Base-by-base conservation (phyloP, 1,140 invertebrate species). In the Drosophila lowei region DNA sequence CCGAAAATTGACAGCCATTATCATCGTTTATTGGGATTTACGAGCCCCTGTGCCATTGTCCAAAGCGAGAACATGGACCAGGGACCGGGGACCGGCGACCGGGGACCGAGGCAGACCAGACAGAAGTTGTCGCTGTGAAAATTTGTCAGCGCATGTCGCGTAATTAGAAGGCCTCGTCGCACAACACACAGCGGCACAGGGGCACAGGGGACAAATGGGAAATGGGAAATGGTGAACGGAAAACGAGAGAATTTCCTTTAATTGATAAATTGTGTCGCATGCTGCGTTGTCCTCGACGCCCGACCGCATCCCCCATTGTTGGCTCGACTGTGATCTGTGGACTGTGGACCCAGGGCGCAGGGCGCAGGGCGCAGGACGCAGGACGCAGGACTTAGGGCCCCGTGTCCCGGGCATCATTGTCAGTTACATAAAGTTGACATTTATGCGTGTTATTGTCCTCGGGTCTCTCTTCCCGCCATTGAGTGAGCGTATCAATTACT, bases 401-500 rank as follows among this genome's bases (percentile, higher is more conserved):
- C 41, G 4, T 34, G 6, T 6, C 9, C 57, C 56, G 11, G 62
- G 28, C 15, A 47, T 11, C 62, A 72, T 73, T 77, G 74, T 68
- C 79, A 84, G 79, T 84, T 75, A 74, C 79, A 74, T 76, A 73
- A 84, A 84, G 76, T 84, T 84, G 79, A 85, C 80, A 84, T 84
- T 84, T 76, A 79, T 84, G 72, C 76, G 74, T 74, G 71, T 84
- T 71, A 74, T 84, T 83, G 79, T 64, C 62, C 21, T 28, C 34
- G 11, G 34, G 11, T 38, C 34, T 38, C 42, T 42, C 41, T 46
- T 34, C 25, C 28, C 43, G 6, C 50, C 59, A 65, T 80, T 77
- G 65, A 86, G 59, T 73, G 81, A 86, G 81, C 83, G 77, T 88
- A 88, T 86, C 83, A 86, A 88, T 88, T 88, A 88, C 83, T 88